phyloP scores from a whole-genome alignment of 2,113 vertebrate genomes.

The Urocolius indicus region DNA sequence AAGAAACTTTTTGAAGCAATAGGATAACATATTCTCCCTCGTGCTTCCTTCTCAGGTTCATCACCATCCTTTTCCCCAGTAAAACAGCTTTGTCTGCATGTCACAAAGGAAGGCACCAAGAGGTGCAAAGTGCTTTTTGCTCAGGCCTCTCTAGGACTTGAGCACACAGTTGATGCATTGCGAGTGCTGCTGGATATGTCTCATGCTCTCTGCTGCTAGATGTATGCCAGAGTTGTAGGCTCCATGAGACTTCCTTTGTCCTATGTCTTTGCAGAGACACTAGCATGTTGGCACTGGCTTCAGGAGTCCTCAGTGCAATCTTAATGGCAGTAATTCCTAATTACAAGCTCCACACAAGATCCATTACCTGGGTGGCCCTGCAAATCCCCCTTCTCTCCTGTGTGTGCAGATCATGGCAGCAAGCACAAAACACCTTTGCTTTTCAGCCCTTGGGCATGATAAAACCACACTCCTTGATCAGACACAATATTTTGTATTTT shows the following conservation, averaged over 20 bases:
- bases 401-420: background rate
- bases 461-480: background rate
- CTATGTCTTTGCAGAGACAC: background rate
- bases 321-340: background rate
- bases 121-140: too few relatives aligned
- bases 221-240: too few relatives aligned
- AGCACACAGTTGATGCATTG: background rate
- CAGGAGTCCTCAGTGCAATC: background rate
- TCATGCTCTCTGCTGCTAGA: background rate
- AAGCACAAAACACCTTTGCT: background rate
- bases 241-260: background rate
- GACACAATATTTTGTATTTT: background rate
- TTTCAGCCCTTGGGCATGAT: background rate
- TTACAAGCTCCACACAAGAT: background rate
- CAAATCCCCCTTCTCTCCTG: background rate
- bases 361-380: background rate
- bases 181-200: background rate
- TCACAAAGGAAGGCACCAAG: background rate
- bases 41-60: background rate
- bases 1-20: background rate
- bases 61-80: background rate
- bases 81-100: background rate
- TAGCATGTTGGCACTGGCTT: background rate
- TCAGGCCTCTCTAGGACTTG: background rate
- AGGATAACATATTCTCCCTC: background rate